phyloP scores from a whole-genome alignment of 2,797 vertebrate genomes.

The Lacerta bilineata region DNA sequence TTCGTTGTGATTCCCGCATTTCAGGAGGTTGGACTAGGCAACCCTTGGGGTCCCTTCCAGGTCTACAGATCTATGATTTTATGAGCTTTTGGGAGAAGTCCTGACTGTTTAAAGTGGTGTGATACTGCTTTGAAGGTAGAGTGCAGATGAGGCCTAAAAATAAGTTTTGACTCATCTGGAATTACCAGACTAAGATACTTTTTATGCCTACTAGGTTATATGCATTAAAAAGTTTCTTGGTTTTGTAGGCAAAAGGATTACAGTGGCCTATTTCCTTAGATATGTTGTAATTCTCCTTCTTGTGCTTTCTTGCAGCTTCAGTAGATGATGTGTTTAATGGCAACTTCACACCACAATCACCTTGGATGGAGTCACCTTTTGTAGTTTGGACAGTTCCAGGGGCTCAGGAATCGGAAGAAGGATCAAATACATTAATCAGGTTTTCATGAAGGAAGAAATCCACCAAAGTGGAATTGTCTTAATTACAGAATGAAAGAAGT shows the following conservation, averaged over 20 bases:
- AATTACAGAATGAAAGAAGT: conserved; percentile 4
- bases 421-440: conserved; percentile 42
- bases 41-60: too few species aligned
- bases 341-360: conserved; percentile 63
- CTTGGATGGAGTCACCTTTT: conserved; percentile 65
- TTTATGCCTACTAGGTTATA: background rate
- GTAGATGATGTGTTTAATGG: conserved; percentile 75
- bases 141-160: background rate
- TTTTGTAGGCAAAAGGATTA: background rate
- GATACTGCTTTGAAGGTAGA: too few species aligned
- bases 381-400: conserved; percentile 60
- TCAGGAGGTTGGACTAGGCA: too few species aligned
- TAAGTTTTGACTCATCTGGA: background rate
- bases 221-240: background rate
- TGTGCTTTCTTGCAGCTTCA: conserved; percentile 67
- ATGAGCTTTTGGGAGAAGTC: too few species aligned
- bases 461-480: background rate
- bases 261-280: background rate
- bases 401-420: conserved; percentile 63
- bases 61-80: too few species aligned
- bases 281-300: background rate
- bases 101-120: too few species aligned
- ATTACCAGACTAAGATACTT: background rate
- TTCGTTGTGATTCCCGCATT: too few species aligned
- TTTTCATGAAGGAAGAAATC: conserved; percentile 2